A percentile compares a stretch with the other conserved stretches of the same genome.
Conservation (phyloP, 2,888 invertebrate genomes). For the Agrypnus murinus region DNA sequence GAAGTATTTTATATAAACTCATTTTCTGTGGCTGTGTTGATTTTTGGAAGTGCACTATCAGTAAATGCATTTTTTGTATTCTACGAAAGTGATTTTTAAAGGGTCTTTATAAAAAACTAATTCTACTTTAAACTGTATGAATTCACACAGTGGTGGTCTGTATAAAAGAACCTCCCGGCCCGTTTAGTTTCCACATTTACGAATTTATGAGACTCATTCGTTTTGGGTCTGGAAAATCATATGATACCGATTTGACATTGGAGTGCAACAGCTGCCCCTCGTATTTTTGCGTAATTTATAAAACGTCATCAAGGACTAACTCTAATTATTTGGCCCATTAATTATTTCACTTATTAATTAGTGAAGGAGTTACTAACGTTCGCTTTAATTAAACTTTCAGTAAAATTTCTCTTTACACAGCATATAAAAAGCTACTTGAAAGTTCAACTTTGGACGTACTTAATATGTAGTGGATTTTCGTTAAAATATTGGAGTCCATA, state of each 20-base stretch:
- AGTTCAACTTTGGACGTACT: not conserved
- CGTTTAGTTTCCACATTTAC: slow-evolving; percentile 9
- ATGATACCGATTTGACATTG: slow-evolving; percentile 36
- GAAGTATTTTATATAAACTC: no score
- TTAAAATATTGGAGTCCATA: no score
- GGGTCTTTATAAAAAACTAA: slow-evolving; percentile 18
- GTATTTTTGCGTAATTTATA: slow-evolving; percentile 56
- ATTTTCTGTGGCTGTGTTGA: no score
- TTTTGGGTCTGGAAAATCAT: slow-evolving; percentile 44
- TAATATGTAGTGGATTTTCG: no score
- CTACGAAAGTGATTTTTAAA: no score
- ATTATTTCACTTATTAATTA: slow-evolving; percentile 54
- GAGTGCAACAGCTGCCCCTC: slow-evolving; percentile 43
- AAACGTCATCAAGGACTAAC: slow-evolving; percentile 53
- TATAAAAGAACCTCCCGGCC: no score
- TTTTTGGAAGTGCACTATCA: no score
- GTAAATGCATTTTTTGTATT: no score
- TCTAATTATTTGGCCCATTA: slow-evolving; percentile 57
- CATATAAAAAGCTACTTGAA: slow-evolving; percentile 26
- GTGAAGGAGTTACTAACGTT: slow-evolving; percentile 22
- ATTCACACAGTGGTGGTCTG: no score
- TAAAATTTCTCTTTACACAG: not conserved
- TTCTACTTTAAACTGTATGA: slow-evolving; percentile 9
- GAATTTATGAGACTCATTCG: slow-evolving; percentile 34
- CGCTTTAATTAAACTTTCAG: slow-evolving; percentile 39